Evolutionary conservation across 1,140 invertebrate species (phyloP), one percentile per base, ranked within the genome.

Genomic region (Bombus confusus): DNA sequence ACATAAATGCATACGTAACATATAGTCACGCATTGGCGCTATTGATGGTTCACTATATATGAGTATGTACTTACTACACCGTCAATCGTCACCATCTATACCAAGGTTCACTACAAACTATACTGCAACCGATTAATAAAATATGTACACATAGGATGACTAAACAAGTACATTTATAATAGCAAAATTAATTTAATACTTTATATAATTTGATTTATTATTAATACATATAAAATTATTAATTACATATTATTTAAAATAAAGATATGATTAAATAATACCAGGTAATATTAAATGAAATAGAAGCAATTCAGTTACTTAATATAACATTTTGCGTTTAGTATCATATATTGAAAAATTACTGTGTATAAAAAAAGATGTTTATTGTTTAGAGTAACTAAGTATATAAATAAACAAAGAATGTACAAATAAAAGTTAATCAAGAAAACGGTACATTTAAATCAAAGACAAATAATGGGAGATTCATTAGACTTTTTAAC

Each of bases 401-500:
- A 41, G 12, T 43, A 78, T 15, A 5, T 8, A 47, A 34, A 37
- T n/a, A 47, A n/a, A 52, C 28, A 25, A 39, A 57, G n/a, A 15
- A 37, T 9, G 9, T 12, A 22, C 22, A 43, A 41, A 25, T 25
- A 68, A 39, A 80, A 25, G 47, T 47, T 5, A 69, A 80, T 81
- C 59, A n/a, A 72, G 1, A 62, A 69, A n/a, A 80, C 80, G 31
- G 28, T 64, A 28, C 72, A 83, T 59, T 79, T 79, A 5, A 86
- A 47, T 82, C 71, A 83, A 73, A 71, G 69, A 82, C 68, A 78
- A 47, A 52, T 22, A 52, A 83, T 82, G 28, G 77, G 83, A 18
- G 89, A 88, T 28, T 18, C 79, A 2, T 25, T 83, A 39, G 91
- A 94, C n/a, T 92, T 94, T 89, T 88, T 95, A 28, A 80, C 86